These are phyloP conservation scores for Volucella bombylans DNA, from an alignment of 2,888 invertebrate species.

Conservation along the genomic window DNA sequence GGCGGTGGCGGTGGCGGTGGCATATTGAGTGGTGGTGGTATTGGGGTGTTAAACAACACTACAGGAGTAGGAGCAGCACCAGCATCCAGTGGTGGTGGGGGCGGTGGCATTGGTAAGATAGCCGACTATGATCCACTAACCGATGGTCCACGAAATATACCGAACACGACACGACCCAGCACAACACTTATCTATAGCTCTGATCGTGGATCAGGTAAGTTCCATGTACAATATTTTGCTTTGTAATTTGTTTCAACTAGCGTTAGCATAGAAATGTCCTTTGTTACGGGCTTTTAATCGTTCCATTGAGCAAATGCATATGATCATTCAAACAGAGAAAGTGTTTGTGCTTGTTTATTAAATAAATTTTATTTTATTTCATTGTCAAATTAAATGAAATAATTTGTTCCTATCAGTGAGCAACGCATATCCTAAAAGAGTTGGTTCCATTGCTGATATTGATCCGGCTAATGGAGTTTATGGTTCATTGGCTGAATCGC, in stretches of 20 bases:
- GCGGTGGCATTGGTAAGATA: conserved; percentile 86
- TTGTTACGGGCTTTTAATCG: conserved; percentile 52
- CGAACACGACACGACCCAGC: conserved; percentile 89
- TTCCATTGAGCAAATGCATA: conserved; percentile 36
- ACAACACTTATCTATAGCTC: conserved; percentile 94
- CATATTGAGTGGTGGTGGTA: conserved; percentile 72
- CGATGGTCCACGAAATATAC: conserved; percentile 87
- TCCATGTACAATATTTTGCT: conserved; percentile 23
- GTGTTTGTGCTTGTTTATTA: background rate
- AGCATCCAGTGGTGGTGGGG: conserved; percentile 66
- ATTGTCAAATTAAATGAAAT: conserved; percentile 5
- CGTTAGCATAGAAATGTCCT: conserved; percentile 36
- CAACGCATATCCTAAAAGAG: conserved; percentile 85
- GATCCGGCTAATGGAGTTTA: conserved; percentile 96
- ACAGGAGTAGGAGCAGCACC: conserved; percentile 52
- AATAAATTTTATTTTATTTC: conserved; percentile 8
- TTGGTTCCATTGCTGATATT: conserved; percentile 96
- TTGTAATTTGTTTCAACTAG: conserved; percentile 15
- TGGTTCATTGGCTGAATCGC: conserved; percentile 84
- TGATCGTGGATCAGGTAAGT: conserved; percentile 87
- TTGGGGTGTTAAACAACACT: conserved; percentile 75
- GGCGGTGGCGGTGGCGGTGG: conserved; percentile 74
- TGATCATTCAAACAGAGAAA: conserved; percentile 37
- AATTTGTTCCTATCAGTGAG: conserved; percentile 77
- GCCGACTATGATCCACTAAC: conserved; percentile 91